Conservation (phyloP, 1,140 invertebrate genomes). For the Diabrotica undecimpunctata region DNA sequence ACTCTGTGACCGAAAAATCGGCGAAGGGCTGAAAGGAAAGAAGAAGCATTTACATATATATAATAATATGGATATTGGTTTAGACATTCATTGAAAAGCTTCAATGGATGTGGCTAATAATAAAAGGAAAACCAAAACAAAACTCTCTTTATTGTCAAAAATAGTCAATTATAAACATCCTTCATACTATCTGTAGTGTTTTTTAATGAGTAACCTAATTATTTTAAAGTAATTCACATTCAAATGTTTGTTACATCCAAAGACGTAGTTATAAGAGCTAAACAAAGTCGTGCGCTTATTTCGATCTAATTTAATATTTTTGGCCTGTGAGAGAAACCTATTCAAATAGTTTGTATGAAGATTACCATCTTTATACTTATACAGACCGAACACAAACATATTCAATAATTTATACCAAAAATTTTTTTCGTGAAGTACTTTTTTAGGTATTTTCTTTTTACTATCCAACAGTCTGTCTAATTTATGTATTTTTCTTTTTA, state of each 20-base stretch:
- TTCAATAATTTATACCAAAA: constrained; percentile 24
- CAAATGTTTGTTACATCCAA: constrained; percentile 21
- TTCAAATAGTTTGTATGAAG: constrained; percentile 21
- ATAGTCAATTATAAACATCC: neutral
- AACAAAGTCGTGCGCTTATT: constrained; percentile 17
- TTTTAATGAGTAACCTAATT: neutral
- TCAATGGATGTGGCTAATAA: too few species aligned
- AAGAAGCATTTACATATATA: too few species aligned
- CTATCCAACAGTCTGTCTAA: constrained; percentile 18
- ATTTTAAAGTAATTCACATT: constrained; percentile 25
- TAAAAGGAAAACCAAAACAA: too few species aligned
- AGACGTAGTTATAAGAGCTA: constrained; percentile 26
- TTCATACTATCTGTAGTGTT: neutral
- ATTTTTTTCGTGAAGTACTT: constrained; percentile 15
- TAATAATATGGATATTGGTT: too few species aligned
- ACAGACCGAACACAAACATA: constrained; percentile 28
- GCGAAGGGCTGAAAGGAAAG: too few species aligned
- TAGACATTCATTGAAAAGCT: too few species aligned
- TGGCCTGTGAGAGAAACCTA: constrained; percentile 14
- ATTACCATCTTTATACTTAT: constrained; percentile 16
- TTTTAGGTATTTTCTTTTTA: constrained; percentile 6
- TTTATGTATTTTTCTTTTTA: constrained; percentile 21
- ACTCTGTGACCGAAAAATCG: too few species aligned
- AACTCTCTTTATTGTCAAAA: too few species aligned
- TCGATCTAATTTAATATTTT: neutral